Evolutionary conservation across 2,797 vertebrate species (phyloP), one percentile per base, ranked within the genome.

Genomic region (Uromys caudimaculatus): DNA sequence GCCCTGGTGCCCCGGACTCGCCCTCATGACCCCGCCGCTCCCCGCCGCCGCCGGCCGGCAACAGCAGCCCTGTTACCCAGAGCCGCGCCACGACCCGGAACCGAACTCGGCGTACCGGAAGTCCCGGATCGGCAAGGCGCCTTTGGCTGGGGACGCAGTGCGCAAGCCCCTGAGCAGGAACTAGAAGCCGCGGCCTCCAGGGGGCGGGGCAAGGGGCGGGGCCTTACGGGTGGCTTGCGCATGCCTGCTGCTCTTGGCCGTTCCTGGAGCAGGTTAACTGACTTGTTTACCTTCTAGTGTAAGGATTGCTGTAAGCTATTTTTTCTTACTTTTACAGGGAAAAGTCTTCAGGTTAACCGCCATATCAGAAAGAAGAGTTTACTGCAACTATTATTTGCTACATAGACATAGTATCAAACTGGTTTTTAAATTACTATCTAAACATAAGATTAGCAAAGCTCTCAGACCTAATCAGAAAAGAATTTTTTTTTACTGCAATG

Each of bases 71-170:
- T 62, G 60, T 38, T 8, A 2, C 24, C 95, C 78, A 0, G 16
- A 96, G 84, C 76, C 81, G 89, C 89, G 17, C 89, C 56, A 96
- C 97, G 96, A 98, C 98, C 98, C 98, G 98, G 98, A 98, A 98
- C 90, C 95, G 32, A 77, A 96, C 50, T 81, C 69, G 1, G 23
- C 86, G 71, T 83, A 90, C 95, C 98, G 98, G 98, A 98, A 97
- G 97, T 96, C 93, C 95, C 94, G 0, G 82, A 13, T 90, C 3
- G 54, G 78, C 95, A 93, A 94, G 79, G 29, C 5, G 94, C 69
- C 6, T 67, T 44, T 17, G 69, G 69, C 96, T 56, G 47, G 90
- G 92, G 92, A 93, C 60, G 50, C 44, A 95, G 89, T 96, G 97
- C 97, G 97, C 97, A 97, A 92, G 96, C 95, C 96, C 95, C 86